Percentiles rank a stretch among this genome's conserved stretches.
phyloP scores from a whole-genome alignment of 2,113 vertebrate genomes.

The Saguinus imperator region DNA sequence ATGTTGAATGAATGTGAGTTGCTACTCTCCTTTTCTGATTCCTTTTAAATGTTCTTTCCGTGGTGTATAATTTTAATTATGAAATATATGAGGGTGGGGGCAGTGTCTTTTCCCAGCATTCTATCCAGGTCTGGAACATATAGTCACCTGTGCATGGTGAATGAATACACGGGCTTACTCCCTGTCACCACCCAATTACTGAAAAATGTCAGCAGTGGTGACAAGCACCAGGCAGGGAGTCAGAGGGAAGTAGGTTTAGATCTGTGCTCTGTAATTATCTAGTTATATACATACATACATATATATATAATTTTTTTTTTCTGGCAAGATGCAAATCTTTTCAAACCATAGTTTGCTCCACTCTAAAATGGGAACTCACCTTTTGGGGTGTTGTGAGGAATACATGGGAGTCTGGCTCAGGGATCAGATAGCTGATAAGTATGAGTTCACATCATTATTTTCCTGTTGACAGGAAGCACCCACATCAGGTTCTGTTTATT shows the following conservation, averaged over 20 bases:
- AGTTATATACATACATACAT: no score
- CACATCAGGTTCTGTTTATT: neutral
- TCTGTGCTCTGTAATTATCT: neutral
- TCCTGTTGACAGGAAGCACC: neutral
- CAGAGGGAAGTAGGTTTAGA: neutral
- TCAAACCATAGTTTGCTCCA: neutral
- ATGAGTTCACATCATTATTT: neutral
- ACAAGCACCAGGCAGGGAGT: neutral
- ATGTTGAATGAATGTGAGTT: neutral
- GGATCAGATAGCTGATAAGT: neutral
- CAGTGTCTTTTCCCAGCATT: neutral
- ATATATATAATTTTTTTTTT: neutral
- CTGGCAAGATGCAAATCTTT: conserved; percentile 16
- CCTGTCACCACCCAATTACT: neutral
- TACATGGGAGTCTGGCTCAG: neutral
- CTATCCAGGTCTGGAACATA: neutral
- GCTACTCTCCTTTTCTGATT: neutral
- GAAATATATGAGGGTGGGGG: neutral
- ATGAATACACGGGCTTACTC: neutral
- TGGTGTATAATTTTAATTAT: neutral
- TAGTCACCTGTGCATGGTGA: neutral
- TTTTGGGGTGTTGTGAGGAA: neutral
- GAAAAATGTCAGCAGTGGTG: neutral
- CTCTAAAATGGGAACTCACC: neutral
- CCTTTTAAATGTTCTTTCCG: neutral